These are phyloP conservation scores for Caenorhabditis doughertyi DNA, from an alignment of 2,888 invertebrate genomes.

Conservation along the genomic window DNA sequence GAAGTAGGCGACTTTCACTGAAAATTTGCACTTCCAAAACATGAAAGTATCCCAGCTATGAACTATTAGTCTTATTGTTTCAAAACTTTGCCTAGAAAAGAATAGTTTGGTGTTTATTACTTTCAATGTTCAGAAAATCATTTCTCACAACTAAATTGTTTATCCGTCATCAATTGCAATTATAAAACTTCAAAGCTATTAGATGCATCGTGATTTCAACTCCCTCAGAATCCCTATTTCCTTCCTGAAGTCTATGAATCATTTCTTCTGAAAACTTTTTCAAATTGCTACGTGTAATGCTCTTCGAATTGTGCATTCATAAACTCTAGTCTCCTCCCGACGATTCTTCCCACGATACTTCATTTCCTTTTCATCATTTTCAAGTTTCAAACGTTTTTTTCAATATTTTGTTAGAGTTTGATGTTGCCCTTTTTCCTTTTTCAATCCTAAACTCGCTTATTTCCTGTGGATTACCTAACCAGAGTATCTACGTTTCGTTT, in stretches of 20 bases:
- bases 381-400: conserved; percentile 30
- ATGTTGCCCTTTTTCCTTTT: conserved; percentile 1
- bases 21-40: no score
- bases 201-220: no score
- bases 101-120: no score
- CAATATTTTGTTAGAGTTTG: conserved; percentile 20
- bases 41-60: no score
- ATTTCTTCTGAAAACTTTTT: not conserved
- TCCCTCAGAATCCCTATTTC: no score
- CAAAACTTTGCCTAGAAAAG: no score
- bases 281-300: conserved; percentile 3
- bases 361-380: conserved; percentile 36
- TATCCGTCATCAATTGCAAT: no score
- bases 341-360: conserved; percentile 36
- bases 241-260: conserved; percentile 14
- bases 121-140: no score
- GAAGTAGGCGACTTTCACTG: no score
- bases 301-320: conserved; percentile 16
- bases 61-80: no score
- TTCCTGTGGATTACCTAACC: conserved; percentile 1
- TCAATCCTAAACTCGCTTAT: not conserved
- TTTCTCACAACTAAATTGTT: no score
- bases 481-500: not conserved
- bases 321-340: conserved; percentile 20
- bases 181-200: not conserved